A percentile compares a stretch with the other conserved stretches of the same genome.
These are phyloP conservation scores for Lycophotia porphyrea DNA, from an alignment of 2,888 invertebrate species.

Conservation along the genomic window DNA sequence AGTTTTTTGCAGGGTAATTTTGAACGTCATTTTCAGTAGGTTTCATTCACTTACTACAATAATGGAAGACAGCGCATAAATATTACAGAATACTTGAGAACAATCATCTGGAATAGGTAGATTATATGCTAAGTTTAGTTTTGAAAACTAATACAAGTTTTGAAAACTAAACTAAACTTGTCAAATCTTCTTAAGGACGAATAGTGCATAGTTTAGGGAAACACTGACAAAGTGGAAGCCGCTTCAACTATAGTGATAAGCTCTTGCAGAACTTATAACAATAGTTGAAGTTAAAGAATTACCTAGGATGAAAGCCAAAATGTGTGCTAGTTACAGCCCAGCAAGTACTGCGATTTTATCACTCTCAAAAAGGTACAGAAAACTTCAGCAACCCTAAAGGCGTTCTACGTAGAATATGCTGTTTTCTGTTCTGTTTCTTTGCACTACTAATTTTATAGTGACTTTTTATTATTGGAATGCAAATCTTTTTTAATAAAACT, in stretches of 20 bases:
- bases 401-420: not conserved
- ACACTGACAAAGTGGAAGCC: not conserved
- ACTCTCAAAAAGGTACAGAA: not conserved
- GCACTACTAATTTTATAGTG: conserved; percentile 1
- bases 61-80: not conserved
- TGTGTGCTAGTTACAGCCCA: not conserved
- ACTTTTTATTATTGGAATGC: conserved; percentile 48
- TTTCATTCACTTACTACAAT: not conserved
- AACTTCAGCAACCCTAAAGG: not conserved
- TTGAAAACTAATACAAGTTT: too few relatives aligned
- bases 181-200: not conserved
- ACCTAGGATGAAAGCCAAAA: not conserved
- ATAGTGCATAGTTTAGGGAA: not conserved
- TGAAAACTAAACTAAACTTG: too few relatives aligned
- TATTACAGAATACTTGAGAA: not conserved
- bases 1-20: not conserved
- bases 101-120: not conserved
- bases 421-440: conserved; percentile 3
- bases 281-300: not conserved
- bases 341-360: not conserved
- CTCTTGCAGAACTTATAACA: not conserved
- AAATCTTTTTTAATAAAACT: conserved; percentile 63
- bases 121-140: not conserved
- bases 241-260: too few relatives aligned
- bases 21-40: not conserved